These are phyloP conservation scores for Plebejus melissa DNA, from an alignment of 2,888 invertebrate species.

Conservation along the genomic window DNA sequence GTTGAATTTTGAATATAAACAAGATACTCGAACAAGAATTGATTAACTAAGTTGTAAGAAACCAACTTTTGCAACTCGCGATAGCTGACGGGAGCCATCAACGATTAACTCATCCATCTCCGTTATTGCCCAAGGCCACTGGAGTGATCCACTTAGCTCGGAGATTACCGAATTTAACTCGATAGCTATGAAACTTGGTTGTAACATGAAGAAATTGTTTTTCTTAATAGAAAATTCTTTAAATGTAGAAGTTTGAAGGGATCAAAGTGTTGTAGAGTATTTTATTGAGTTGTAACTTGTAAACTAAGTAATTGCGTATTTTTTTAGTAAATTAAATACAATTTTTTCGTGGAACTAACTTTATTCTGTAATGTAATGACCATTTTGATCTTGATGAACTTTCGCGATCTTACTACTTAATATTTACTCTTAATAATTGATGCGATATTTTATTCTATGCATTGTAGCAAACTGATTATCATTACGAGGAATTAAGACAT, in stretches of 20 bases:
- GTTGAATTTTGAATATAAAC: neutral
- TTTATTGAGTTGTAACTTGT: no score
- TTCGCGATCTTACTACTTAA: no score
- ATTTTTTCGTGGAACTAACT: no score
- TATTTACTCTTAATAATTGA: no score
- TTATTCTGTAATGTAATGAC: no score
- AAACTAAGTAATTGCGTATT: no score
- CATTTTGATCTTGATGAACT: no score
- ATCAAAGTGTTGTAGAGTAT: no score
- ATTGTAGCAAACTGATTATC: no score
- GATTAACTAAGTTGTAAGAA: neutral
- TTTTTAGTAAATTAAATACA: no score
- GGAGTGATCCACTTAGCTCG: constrained; percentile 9
- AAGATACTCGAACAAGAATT: neutral
- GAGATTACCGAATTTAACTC: neutral
- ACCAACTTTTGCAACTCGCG: neutral
- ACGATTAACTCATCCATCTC: constrained; percentile 5
- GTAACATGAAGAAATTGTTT: neutral
- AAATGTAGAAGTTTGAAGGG: neutral
- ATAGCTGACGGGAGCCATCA: constrained; percentile 1
- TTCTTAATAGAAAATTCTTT: neutral
- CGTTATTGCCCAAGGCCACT: constrained; percentile 11
- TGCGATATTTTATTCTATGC: no score
- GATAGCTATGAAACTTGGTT: neutral
- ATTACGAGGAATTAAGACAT: no score